phyloP scores from a whole-genome alignment of 2,888 invertebrate genomes.

The Temnothorax ravouxi region DNA sequence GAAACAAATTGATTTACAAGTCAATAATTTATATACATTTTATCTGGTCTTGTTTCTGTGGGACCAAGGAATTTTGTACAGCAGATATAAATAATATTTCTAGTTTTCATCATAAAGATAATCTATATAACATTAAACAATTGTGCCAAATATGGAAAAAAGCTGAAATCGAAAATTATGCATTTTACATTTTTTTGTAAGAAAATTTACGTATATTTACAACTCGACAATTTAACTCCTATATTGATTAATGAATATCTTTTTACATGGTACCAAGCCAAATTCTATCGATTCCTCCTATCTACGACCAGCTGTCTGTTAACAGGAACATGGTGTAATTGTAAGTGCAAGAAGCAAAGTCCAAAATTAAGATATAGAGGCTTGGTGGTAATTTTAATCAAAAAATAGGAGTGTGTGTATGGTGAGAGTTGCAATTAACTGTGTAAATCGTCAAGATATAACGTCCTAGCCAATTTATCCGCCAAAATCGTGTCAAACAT shows the following conservation, averaged over 20 bases:
- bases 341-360: constrained; percentile 71
- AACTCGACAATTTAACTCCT: constrained; percentile 6
- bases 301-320: constrained; percentile 64
- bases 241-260: constrained; percentile 5
- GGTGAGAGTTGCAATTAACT: constrained; percentile 76
- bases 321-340: constrained; percentile 65
- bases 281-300: neutral
- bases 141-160: neutral
- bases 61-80: constrained; percentile 43
- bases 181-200: constrained; percentile 18
- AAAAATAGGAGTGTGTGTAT: constrained; percentile 67
- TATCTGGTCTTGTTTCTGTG: constrained; percentile 40
- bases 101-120: neutral
- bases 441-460: constrained; percentile 74
- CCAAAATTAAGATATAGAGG: constrained; percentile 77
- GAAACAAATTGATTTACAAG: constrained; percentile 27
- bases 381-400: constrained; percentile 79
- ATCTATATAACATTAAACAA: constrained; percentile 13
- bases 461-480: constrained; percentile 76
- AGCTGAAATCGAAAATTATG: neutral
- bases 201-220: neutral
- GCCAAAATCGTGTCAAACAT: constrained; percentile 83
- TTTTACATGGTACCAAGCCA: neutral
- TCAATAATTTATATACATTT: constrained; percentile 27
- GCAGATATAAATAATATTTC: constrained; percentile 7